phyloP scores from a whole-genome alignment of 2,113 vertebrate genomes.

The Chaetorhynchus papuensis region DNA sequence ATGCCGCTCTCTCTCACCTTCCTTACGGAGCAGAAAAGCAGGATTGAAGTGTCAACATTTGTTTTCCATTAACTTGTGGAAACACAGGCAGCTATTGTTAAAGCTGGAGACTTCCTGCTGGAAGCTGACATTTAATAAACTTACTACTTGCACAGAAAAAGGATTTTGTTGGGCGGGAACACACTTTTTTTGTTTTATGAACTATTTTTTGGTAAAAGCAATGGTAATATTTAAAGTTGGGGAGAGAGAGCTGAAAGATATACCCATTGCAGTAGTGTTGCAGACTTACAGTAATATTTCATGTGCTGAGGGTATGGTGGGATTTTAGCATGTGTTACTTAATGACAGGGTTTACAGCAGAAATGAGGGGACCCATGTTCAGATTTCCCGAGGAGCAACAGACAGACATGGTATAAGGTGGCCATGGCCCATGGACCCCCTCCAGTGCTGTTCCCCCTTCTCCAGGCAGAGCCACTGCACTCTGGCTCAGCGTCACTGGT shows the following conservation, averaged over 20 bases:
- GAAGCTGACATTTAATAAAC: background rate
- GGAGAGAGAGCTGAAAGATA: background rate
- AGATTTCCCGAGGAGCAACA: background rate
- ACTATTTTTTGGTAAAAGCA: background rate
- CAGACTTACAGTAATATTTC: background rate
- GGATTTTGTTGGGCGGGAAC: background rate
- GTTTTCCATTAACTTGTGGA: constrained; percentile 35
- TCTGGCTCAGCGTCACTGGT: fast-evolving
- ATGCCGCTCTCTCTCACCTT: background rate
- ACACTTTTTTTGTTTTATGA: background rate
- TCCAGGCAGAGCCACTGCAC: background rate
- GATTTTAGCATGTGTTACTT: background rate
- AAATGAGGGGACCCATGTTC: background rate
- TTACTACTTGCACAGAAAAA: background rate
- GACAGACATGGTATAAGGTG: background rate
- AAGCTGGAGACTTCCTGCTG: constrained; percentile 15
- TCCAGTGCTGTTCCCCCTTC: background rate
- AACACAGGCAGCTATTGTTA: constrained; percentile 28
- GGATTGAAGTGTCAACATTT: background rate
- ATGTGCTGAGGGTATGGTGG: background rate
- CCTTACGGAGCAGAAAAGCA: background rate
- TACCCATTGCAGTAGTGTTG: background rate
- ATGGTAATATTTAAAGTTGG: background rate
- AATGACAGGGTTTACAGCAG: background rate
- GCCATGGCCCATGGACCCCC: fast-evolving